These are phyloP conservation scores for Phocoena sinus DNA, from an alignment of 2,113 vertebrate genomes.

Conservation along the genomic window DNA sequence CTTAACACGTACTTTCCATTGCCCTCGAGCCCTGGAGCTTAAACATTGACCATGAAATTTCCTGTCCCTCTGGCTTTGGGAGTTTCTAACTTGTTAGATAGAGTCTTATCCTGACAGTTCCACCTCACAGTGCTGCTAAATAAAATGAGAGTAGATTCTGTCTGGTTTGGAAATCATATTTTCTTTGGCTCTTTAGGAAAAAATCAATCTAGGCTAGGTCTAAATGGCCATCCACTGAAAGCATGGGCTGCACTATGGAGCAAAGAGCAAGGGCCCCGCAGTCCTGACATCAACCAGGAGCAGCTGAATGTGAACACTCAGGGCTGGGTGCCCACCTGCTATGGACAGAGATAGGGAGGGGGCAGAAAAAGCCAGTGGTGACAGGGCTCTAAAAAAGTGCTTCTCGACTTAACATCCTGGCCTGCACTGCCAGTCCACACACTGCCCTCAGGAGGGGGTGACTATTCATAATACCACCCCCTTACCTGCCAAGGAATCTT, in stretches of 20 bases:
- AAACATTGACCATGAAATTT: conserved; percentile 72
- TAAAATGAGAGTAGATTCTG: conserved; percentile 37
- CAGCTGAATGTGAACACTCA: background rate
- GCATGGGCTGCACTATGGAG: background rate
- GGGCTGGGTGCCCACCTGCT: background rate
- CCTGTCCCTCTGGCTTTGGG: conserved; percentile 49
- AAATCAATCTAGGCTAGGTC: background rate
- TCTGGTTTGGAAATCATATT: conserved; percentile 48
- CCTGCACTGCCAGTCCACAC: background rate
- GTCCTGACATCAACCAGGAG: background rate
- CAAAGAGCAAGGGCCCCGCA: background rate
- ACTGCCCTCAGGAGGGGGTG: background rate
- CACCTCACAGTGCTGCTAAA: conserved; percentile 26
- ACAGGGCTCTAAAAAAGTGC: background rate
- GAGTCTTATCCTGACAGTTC: conserved; percentile 60
- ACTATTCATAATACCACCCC: background rate
- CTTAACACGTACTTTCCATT: conserved; percentile 73
- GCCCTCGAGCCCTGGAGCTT: conserved; percentile 54
- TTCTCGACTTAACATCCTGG: background rate
- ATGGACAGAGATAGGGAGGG: background rate
- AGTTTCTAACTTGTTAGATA: conserved; percentile 59
- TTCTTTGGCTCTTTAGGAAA: conserved; percentile 22
- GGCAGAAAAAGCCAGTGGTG: background rate
- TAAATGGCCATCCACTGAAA: conserved; percentile 13
- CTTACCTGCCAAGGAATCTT: background rate